Conservation (phyloP, 2,888 invertebrate species). For the Lycia hirtaria region DNA sequence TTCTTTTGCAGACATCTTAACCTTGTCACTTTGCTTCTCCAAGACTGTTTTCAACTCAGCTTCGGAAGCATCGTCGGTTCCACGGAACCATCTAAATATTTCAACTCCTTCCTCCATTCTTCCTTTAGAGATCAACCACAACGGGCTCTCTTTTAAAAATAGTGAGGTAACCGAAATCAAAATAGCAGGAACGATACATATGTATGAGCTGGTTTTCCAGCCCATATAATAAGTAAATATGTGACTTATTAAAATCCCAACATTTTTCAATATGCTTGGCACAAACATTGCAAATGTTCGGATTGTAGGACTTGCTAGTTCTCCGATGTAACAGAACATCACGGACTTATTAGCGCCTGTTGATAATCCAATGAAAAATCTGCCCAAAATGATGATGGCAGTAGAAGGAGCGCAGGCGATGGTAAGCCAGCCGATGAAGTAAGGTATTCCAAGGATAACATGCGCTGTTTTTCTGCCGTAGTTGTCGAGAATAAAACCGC, state of each 20-base stretch:
- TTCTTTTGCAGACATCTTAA: slow-evolving; percentile 6
- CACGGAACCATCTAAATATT: slow-evolving; percentile 51
- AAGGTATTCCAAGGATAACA: too few species aligned
- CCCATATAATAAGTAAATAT: slow-evolving; percentile 16
- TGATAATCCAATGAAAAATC: slow-evolving; percentile 46
- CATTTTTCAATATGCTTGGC: background rate
- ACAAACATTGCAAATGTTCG: slow-evolving; percentile 14
- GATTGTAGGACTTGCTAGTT: slow-evolving; percentile 37
- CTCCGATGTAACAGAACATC: slow-evolving; percentile 49
- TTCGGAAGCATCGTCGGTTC: slow-evolving; percentile 40
- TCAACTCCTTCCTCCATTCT: slow-evolving; percentile 46
- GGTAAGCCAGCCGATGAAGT: too few species aligned
- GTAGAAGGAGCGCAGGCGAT: slow-evolving; percentile 42
- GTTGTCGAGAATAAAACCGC: too few species aligned
- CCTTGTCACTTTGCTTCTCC: slow-evolving; percentile 10
- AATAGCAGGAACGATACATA: slow-evolving; percentile 17
- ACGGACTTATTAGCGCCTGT: slow-evolving; percentile 44
- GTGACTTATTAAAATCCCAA: slow-evolving; percentile 21
- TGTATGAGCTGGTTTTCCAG: slow-evolving; percentile 17
- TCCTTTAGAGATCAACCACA: slow-evolving; percentile 54
- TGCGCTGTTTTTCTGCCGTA: too few species aligned
- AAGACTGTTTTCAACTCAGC: slow-evolving; percentile 43
- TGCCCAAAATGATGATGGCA: slow-evolving; percentile 41
- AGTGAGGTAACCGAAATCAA: slow-evolving; percentile 2
- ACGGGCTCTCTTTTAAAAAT: slow-evolving; percentile 50